A percentile compares a stretch with the other conserved stretches of the same genome.
Conservation (phyloP, 2,113 vertebrate genomes). For the Lepidothrix coronata region DNA sequence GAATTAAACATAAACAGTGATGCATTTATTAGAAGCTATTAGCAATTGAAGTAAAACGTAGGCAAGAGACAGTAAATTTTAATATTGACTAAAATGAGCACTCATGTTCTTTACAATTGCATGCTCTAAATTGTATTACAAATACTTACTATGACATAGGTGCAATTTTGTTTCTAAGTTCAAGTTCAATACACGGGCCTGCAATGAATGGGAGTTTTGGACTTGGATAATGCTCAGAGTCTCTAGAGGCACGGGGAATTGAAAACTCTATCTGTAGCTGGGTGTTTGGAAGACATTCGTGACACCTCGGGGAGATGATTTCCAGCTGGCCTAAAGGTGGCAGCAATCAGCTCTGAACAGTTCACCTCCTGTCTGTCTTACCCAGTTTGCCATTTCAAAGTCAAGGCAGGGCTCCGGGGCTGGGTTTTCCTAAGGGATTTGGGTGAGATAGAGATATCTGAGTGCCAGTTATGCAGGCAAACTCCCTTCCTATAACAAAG, state of each 20-base stretch:
- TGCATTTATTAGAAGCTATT: neutral
- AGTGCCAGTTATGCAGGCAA: neutral
- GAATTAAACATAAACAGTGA: neutral
- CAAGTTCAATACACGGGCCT: neutral
- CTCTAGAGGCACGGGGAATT: neutral
- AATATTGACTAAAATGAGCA: neutral
- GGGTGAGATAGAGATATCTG: neutral
- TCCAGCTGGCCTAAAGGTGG: neutral
- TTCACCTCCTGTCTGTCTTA: neutral
- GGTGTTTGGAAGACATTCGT: accelerated
- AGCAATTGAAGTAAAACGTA: neutral
- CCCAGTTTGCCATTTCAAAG: neutral
- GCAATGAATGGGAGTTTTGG: neutral
- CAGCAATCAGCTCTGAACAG: neutral
- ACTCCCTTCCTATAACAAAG: neutral
- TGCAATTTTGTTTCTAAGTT: neutral
- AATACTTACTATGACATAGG: neutral
- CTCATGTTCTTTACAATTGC: neutral
- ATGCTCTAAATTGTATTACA: neutral
- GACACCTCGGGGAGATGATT: neutral
- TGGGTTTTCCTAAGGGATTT: neutral
- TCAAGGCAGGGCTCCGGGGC: neutral
- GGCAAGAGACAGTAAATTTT: neutral
- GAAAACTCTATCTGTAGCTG: neutral
- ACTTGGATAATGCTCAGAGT: neutral